Base-by-base conservation (phyloP, 2,888 invertebrate genomes). In the Myopa testacea region DNA sequence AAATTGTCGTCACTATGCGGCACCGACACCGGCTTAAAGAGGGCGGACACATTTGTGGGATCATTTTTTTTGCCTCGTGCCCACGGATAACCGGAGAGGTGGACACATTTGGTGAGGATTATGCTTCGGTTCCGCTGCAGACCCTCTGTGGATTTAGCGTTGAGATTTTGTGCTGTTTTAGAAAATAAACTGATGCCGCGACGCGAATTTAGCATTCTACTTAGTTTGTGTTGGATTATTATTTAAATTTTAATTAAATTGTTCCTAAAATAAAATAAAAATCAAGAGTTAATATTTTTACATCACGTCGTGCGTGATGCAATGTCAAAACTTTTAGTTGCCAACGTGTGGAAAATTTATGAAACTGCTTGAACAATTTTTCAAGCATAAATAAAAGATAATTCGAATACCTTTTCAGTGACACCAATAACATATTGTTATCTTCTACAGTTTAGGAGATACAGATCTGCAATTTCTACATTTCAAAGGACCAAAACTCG, bases 11-110 rank as follows among this genome's bases (percentile, higher is more conserved):
- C 95, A 14, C 92, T 90, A 87, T 93, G 92, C 88, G 94, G 94
- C 1, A 96, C 92, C n/a, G 93, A 92, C 8, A 96, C 93, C 60
- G 96, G 96, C 81, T 93, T 92, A 86, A 95, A 94, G 52, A 95
- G 87, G 1, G 93, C 90, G 0, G 94, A 92, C 80, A 93, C 89
- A 86, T 90, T 91, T 8, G 85, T 84, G 78, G 88, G 87, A 79
- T 90, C 90, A 80, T 90, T 91, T 82, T 91, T 91, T 26, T 88
- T 88, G 73, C 88, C 85, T 38, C 89, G 84, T 6, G 81, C 78
- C 10, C 79, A 70, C 52, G 78, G 58, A 3, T 82, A 82, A 40
- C 81, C 79, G n/a, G 81, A 81, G 10, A 80, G 80, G 60, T 83
- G 83, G 8, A 83, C 81, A 67, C 80, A 81, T 82, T 82, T 83